Conservation (phyloP, 1,140 invertebrate species). For the Drosophila guanche region DNA sequence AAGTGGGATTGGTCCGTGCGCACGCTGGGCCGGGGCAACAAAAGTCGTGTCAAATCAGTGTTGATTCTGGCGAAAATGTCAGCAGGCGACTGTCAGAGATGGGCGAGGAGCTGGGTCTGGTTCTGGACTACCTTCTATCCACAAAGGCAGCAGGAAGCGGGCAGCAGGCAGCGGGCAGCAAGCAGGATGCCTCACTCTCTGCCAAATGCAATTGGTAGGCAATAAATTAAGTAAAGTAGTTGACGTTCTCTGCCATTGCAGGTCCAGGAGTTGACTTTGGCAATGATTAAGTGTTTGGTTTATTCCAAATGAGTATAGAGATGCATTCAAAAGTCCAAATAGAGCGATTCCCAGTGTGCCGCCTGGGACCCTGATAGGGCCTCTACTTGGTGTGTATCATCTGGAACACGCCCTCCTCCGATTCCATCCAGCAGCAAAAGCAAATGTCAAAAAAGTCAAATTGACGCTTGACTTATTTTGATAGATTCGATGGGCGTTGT, state of each 20-base stretch:
- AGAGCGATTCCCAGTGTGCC: background rate
- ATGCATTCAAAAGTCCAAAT: slow-evolving; percentile 5
- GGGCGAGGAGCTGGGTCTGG: background rate
- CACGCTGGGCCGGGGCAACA: slow-evolving; percentile 59
- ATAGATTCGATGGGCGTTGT: slow-evolving; percentile 66
- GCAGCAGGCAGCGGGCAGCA: slow-evolving; percentile 5
- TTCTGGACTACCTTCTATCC: slow-evolving; percentile 14
- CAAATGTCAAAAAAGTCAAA: slow-evolving; percentile 68
- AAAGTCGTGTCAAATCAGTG: slow-evolving; percentile 81
- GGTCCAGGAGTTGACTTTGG: slow-evolving; percentile 57
- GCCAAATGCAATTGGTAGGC: slow-evolving; percentile 68
- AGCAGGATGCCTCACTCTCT: slow-evolving; percentile 1
- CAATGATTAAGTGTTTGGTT: slow-evolving; percentile 65
- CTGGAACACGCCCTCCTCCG: background rate
- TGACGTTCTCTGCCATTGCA: slow-evolving; percentile 63
- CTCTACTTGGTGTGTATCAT: background rate
- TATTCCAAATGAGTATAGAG: slow-evolving; percentile 22
- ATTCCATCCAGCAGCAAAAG: slow-evolving; percentile 1
- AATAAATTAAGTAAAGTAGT: slow-evolving; percentile 76
- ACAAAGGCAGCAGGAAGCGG: slow-evolving; percentile 13
- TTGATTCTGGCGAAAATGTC: slow-evolving; percentile 78
- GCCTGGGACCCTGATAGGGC: slow-evolving; percentile 37
- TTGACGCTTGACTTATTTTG: slow-evolving; percentile 70
- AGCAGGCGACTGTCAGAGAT: slow-evolving; percentile 60
- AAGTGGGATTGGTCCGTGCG: slow-evolving; percentile 56